Percentiles rank a stretch among this genome's conserved stretches.
Conservation (phyloP, 2,113 vertebrate genomes). For the Melanerpes aurifrons region DNA sequence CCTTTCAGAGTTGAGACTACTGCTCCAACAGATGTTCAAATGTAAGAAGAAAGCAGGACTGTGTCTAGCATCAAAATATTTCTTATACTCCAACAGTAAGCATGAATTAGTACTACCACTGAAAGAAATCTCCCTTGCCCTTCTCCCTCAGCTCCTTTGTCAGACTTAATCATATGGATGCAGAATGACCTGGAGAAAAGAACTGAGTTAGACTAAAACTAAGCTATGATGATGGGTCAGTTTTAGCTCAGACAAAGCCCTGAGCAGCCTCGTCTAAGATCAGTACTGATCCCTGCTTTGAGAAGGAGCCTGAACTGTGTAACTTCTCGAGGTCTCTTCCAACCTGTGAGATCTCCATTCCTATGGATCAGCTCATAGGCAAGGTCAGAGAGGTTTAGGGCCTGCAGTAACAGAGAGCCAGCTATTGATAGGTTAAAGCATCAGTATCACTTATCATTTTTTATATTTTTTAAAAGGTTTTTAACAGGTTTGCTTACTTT, state of each 20-base stretch:
- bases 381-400: background rate
- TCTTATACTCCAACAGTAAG: background rate
- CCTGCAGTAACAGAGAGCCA: background rate
- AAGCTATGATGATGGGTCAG: background rate
- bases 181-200: background rate
- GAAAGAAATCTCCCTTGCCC: background rate
- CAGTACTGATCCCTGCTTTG: background rate
- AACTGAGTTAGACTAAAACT: background rate
- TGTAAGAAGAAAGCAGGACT: background rate
- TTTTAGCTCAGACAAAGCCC: background rate
- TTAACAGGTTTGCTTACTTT: background rate
- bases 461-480: background rate
- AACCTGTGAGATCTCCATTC: background rate
- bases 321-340: background rate
- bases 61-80: background rate
- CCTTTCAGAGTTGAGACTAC: background rate
- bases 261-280: background rate
- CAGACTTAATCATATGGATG: background rate
- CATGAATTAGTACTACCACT: background rate
- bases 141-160: background rate
- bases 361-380: background rate
- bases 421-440: background rate
- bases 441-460: background rate
- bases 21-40: background rate
- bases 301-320: background rate